phyloP scores from a whole-genome alignment of 2,888 invertebrate genomes.

The Monoplex corrugatus region DNA sequence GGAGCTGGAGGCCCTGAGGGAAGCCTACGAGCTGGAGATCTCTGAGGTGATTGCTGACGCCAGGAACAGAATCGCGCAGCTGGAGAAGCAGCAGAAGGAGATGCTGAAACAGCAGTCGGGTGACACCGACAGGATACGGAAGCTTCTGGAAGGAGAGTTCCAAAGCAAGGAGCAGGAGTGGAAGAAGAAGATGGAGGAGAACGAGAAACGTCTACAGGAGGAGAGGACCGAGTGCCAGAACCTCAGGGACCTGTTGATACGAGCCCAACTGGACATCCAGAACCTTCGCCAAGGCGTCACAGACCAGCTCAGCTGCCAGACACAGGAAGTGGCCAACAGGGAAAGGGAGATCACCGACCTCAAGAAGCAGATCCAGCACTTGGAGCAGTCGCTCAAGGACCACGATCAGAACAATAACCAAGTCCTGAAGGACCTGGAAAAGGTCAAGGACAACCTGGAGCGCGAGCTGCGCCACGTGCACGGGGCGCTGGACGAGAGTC shows the following conservation, averaged over 20 bases:
- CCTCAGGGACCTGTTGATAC: constrained; percentile 75
- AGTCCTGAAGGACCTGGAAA: constrained; percentile 67
- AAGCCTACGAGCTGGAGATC: constrained; percentile 79
- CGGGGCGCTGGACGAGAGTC: constrained; percentile 69
- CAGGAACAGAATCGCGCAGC: constrained; percentile 61
- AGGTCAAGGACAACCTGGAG: constrained; percentile 68
- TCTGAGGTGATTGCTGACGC: constrained; percentile 75
- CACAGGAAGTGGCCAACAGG: constrained; percentile 67
- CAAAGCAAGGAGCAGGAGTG: constrained; percentile 67
- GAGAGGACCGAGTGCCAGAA: constrained; percentile 76
- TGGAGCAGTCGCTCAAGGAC: constrained; percentile 69
- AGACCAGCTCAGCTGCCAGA: constrained; percentile 64
- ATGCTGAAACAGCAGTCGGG: constrained; percentile 61
- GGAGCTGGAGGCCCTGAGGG: constrained; percentile 77
- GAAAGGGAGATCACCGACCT: constrained; percentile 71
- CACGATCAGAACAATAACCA: constrained; percentile 62
- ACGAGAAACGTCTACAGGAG: constrained; percentile 70
- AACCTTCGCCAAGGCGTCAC: constrained; percentile 70
- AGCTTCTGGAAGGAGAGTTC: constrained; percentile 36
- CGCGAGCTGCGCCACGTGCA: constrained; percentile 70
- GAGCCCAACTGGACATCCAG: constrained; percentile 78
- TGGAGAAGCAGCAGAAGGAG: constrained; percentile 59
- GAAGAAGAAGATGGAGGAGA: constrained; percentile 63
- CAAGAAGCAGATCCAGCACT: constrained; percentile 61
- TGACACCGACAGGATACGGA: constrained; percentile 55